phyloP scores from a whole-genome alignment of 1,140 invertebrate species.

The Drosophila virilis region DNA sequence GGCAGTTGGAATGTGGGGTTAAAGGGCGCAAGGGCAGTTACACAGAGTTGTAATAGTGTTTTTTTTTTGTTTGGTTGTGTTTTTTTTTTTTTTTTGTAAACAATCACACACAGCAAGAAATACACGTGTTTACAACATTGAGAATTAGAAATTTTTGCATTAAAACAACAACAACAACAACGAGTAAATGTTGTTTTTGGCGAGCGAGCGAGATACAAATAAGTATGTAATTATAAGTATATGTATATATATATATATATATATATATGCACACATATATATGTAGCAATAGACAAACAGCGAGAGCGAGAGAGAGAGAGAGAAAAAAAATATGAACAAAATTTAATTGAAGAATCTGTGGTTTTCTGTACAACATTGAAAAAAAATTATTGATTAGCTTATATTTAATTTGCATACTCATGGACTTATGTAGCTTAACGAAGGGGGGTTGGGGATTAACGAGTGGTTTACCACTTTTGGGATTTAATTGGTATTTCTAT shows the following conservation, averaged over 20 bases:
- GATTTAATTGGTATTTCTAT: not conserved
- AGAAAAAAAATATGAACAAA: constrained; percentile 57
- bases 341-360: constrained; percentile 58
- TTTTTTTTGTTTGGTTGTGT: no score
- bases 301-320: constrained; percentile 30
- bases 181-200: constrained; percentile 20
- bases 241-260: constrained; percentile 26
- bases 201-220: constrained; percentile 9
- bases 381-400: constrained; percentile 27
- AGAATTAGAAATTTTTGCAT: constrained; percentile 29
- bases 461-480: not conserved
- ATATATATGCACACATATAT: constrained; percentile 31
- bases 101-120: constrained; percentile 30
- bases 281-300: constrained; percentile 25
- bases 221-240: constrained; percentile 17
- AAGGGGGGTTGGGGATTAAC: not conserved
- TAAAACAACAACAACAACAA: constrained; percentile 18
- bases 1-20: not conserved
- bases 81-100: constrained; percentile 5
- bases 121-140: constrained; percentile 46
- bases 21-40: not conserved
- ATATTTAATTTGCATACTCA: constrained; percentile 27
- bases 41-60: not conserved
- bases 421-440: constrained; percentile 3
- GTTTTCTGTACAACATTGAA: constrained; percentile 44